Percentiles rank a stretch among this genome's conserved stretches.
Conservation (phyloP, 1,140 invertebrate species). For the Octopus bimaculoides region DNA sequence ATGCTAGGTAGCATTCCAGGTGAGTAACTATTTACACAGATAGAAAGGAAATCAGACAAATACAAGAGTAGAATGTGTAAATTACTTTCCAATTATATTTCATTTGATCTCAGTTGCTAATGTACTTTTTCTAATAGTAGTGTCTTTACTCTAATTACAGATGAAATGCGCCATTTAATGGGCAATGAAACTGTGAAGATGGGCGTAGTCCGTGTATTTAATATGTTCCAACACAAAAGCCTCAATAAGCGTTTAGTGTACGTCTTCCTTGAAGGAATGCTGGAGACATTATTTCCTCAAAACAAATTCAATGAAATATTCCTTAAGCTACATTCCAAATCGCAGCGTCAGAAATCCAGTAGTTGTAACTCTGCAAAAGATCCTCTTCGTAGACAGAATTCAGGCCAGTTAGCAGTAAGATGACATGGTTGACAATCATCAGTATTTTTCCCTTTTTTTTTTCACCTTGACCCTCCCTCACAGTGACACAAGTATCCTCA, state of each 20-base stretch:
- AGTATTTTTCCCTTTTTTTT: no score
- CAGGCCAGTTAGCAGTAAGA: background rate
- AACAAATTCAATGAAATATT: slow-evolving; percentile 69
- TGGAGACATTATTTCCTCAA: slow-evolving; percentile 74
- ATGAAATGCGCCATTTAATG: slow-evolving; percentile 88
- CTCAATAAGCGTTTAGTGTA: slow-evolving; percentile 82
- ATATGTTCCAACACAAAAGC: slow-evolving; percentile 79
- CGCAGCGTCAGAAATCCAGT: slow-evolving; percentile 36
- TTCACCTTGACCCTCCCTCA: no score
- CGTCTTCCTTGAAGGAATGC: slow-evolving; percentile 81
- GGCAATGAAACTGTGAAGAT: slow-evolving; percentile 84
- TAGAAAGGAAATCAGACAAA: no score
- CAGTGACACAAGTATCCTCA: no score
- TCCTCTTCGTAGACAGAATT: slow-evolving; percentile 3
- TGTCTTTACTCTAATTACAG: slow-evolving; percentile 59
- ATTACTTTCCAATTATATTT: no score
- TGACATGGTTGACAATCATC: background rate
- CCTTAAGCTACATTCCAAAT: slow-evolving; percentile 66
- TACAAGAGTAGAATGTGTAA: no score
- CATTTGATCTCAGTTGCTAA: no score
- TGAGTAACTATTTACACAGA: slow-evolving; percentile 46
- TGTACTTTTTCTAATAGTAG: no score
- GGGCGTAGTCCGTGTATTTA: slow-evolving; percentile 85
- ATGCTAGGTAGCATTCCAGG: slow-evolving; percentile 76
- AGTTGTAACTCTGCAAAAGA: background rate